Evolutionary conservation across 2,888 invertebrate genomes (phyloP), one percentile per base, ranked within the genome.

Genomic region (Nesidiocoris tenuis): DNA sequence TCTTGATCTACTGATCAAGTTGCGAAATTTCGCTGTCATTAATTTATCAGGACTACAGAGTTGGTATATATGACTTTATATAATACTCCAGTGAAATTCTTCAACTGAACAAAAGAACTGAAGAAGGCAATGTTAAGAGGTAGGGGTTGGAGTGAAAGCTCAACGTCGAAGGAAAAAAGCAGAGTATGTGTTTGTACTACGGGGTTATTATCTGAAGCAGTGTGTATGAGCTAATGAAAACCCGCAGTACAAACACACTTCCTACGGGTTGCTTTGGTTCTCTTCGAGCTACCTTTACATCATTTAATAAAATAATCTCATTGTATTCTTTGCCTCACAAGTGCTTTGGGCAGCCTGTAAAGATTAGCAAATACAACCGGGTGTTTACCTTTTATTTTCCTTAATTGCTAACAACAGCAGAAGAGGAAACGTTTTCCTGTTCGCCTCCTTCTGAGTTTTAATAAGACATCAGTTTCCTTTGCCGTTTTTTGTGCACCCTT

Each of bases 271-370:
- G 18, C 22, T 24, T 54, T 55, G 22, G 24, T 61, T 19, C 56
- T 67, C 75, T 61, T 59, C 66, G 17, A 22, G 23, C 70, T 70
- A 70, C 75, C 75, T 68, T 76, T 61, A 71, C 76, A 76, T 76
- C 76, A 76, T 61, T 71, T 76, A 76, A 76, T 76, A 71, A 76
- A 76, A 76, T 76, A 71, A 76, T 76, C 76, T 76, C 71, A 71
- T 71, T 71, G 76, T 76, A 76, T 76, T 76, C 76, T 76, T 76
- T 67, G 67, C 75, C 39, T 39, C 39, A 39, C 39, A 39, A 39
- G 17, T 61, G 22, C 22, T 55, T 65, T 23, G 65, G 56, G 74
- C 65, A 67, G 21, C 75, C 74, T 54, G 75, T 75, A 54, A 61
- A 75, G 75, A 75, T 75, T 75, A 75, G 75, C 75, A 75, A 75